A percentile compares a stretch with the other conserved stretches of the same genome.
These are phyloP conservation scores for Polyploca ridens DNA, from an alignment of 2,888 invertebrate genomes.

Conservation along the genomic window DNA sequence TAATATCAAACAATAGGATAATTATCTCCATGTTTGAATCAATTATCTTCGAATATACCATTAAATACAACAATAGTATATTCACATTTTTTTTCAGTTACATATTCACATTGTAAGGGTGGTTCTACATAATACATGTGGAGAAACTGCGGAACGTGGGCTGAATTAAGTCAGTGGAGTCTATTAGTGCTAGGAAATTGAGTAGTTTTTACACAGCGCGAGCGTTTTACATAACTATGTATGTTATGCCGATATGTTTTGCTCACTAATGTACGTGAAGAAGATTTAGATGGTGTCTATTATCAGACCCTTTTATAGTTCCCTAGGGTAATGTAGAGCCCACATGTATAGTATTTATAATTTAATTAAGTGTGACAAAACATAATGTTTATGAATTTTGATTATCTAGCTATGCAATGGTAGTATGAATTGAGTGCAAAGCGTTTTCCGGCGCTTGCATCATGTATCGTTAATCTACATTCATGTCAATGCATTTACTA, in stretches of 20 bases:
- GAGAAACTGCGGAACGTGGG: slow-evolving; percentile 20
- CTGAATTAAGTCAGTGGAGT: slow-evolving; percentile 35
- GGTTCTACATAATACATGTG: slow-evolving; percentile 32
- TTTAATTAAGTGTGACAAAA: neutral
- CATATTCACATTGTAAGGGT: slow-evolving; percentile 27
- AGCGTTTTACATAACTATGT: slow-evolving; percentile 12
- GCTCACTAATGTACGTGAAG: slow-evolving; percentile 18
- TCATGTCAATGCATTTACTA: no score
- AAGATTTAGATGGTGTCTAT: slow-evolving; percentile 10
- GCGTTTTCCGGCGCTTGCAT: no score
- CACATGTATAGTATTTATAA: neutral
- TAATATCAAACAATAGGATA: slow-evolving; percentile 3
- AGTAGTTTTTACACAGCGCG: slow-evolving; percentile 25
- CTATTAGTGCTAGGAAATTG: slow-evolving; percentile 31
- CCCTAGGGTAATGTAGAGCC: no score
- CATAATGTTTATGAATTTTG: neutral
- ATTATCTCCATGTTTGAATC: neutral
- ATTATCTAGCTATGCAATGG: no score
- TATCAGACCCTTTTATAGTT: neutral
- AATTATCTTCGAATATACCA: neutral
- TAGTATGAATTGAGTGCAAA: no score
- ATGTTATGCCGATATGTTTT: slow-evolving; percentile 28
- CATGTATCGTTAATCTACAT: no score
- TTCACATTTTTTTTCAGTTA: slow-evolving; percentile 24
- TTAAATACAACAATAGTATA: slow-evolving; percentile 27